Evolutionary conservation across 2,113 vertebrate species (phyloP).

Genomic region (Brachyhypopomus occidentalis): DNA sequence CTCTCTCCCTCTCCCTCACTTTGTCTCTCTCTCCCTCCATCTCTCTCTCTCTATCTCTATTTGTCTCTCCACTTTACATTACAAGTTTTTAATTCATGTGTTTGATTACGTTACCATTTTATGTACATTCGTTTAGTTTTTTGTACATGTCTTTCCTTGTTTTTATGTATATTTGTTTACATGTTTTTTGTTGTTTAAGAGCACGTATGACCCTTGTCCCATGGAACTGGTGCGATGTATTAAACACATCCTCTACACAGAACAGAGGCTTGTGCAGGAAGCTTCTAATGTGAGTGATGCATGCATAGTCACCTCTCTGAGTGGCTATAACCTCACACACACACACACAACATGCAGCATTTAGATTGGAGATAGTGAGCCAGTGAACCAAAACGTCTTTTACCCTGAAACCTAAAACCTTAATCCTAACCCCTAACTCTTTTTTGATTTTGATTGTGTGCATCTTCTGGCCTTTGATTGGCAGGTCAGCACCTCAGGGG

Average conservation of each 20-base stretch:
- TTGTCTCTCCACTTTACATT: not conserved
- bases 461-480: not conserved
- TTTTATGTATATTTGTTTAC: conserved; percentile 16
- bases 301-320: not conserved
- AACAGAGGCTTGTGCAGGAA: conserved; percentile 91
- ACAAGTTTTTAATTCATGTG: too few species aligned
- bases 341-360: too few species aligned
- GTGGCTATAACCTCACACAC: too few species aligned
- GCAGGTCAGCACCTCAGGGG: conserved; percentile 78
- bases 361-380: too few species aligned
- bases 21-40: not conserved
- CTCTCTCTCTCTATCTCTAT: not conserved
- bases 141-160: not conserved
- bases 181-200: conserved; percentile 71
- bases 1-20: not conserved
- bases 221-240: conserved; percentile 93
- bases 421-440: too few species aligned
- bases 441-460: not conserved
- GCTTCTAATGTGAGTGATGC: conserved; percentile 84
- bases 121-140: not conserved
- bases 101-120: too few species aligned
- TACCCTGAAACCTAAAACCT: too few species aligned
- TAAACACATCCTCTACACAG: conserved; percentile 92
- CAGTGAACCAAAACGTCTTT: too few species aligned
- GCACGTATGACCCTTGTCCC: conserved; percentile 89